Base-by-base conservation (phyloP, 1,140 invertebrate genomes). In the Panagrolaimus sp. region DNA sequence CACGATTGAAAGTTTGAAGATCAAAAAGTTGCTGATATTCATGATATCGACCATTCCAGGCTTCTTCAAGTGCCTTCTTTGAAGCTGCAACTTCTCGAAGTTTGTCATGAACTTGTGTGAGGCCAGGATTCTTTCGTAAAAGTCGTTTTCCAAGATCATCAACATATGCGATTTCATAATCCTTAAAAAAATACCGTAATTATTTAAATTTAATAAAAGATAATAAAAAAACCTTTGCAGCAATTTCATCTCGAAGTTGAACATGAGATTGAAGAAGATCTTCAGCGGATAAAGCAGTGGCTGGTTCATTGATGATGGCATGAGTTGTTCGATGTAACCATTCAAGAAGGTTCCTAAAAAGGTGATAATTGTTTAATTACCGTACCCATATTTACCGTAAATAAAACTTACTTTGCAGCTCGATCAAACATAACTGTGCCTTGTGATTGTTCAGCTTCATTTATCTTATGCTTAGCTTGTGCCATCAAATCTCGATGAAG, bases 381-480 rank as follows among this genome's bases (percentile, higher is more conserved):
- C 7, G 7, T 38, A 4, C 2, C 2, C 32, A 38, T 7, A 38
- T 2, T 38, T 4, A 38, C 7, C 32, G 2, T 4, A 2, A 38
- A 38, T 4, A 38, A 38, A 38, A 38, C 32, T 17, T 72, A 68
- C n/a, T 70, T 69, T 17, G 78, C 72, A 2, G 90, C 89, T 76
- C 88, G 90, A 78, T 91, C 91, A 83, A 98, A 97, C 74, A 96
- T 92, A 83, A 96, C 92, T 77, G 92, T 89, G 0, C 94, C 94
- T 10, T 96, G 92, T 14, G 93, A 91, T 82, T 92, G 91, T 83
- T 96, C 92, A 10, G 97, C 87, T 66, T 81, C 69, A 72, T 70
- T 78, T 73, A 78, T 85, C 55, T 75, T 70, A n/a, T 69, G 65
- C n/a, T 71, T 21, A 21, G 80, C 82, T 46, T 74, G 55, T 38